These are phyloP conservation scores for Lagopus muta DNA, from an alignment of 2,113 vertebrate genomes.

Conservation along the genomic window DNA sequence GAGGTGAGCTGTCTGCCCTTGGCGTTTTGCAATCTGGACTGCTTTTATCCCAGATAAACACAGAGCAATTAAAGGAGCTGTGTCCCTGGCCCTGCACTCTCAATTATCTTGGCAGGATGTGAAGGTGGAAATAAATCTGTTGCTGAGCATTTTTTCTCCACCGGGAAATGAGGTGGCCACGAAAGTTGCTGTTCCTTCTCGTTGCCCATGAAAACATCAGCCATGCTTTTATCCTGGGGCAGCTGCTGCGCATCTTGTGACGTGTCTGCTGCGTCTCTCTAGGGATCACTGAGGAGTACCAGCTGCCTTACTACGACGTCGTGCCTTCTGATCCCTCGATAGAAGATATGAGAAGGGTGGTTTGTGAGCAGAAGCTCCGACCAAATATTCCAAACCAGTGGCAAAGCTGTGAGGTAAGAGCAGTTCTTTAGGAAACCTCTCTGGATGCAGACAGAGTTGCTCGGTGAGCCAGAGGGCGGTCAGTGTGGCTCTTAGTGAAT, in stretches of 20 bases:
- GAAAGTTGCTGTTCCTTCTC: neutral
- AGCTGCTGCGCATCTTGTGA: neutral
- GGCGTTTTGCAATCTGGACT: neutral
- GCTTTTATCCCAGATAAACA: neutral
- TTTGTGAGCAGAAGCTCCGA: constrained; percentile 95
- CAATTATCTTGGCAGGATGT: neutral
- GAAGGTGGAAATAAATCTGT: neutral
- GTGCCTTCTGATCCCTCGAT: constrained; percentile 97
- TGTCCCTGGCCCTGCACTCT: neutral
- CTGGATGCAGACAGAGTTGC: neutral
- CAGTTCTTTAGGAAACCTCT: neutral
- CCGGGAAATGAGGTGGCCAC: neutral
- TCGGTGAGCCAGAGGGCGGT: neutral
- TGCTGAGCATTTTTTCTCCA: neutral
- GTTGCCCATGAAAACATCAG: neutral
- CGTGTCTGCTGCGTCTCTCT: neutral
- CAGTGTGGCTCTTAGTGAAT: accelerated
- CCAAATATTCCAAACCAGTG: constrained; percentile 97
- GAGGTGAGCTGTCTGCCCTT: constrained; percentile 79
- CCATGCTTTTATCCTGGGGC: neutral
- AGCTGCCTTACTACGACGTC: constrained; percentile 95
- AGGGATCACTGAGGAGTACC: constrained; percentile 95
- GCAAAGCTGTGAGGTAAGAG: constrained; percentile 96
- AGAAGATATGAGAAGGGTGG: constrained; percentile 95
- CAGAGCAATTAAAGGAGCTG: neutral